A percentile compares a stretch with the other conserved stretches of the same genome.
phyloP scores from a whole-genome alignment of 2,888 invertebrate genomes.

The Heliothis peltigera region DNA sequence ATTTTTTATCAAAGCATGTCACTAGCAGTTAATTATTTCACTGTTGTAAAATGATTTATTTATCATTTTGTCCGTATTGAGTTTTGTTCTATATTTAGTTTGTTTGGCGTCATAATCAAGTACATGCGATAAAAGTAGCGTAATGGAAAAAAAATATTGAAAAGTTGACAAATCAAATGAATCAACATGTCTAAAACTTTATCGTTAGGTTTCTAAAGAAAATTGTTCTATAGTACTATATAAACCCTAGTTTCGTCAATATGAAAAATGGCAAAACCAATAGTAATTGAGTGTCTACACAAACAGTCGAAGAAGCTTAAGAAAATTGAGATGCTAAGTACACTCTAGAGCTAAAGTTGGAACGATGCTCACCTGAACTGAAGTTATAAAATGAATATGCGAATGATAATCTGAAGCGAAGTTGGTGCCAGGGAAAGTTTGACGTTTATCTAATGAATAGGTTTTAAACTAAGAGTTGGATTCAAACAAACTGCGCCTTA shows the following conservation, averaged over 20 bases:
- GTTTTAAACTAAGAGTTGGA: slow-evolving; percentile 30
- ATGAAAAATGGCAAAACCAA: background rate
- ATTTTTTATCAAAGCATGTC: background rate
- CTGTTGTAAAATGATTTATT: background rate
- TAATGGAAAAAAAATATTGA: too few species aligned
- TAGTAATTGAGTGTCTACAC: slow-evolving; percentile 2
- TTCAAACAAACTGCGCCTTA: slow-evolving; percentile 39
- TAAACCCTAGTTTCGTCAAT: background rate
- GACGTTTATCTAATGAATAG: slow-evolving; percentile 40
- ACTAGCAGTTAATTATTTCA: background rate
- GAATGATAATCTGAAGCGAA: slow-evolving; percentile 39
- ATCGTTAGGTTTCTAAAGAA: too few species aligned
- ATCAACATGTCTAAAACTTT: too few species aligned
- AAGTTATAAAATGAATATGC: slow-evolving; percentile 55
- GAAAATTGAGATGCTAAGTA: slow-evolving; percentile 34
- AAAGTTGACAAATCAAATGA: too few species aligned
- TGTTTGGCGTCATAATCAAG: background rate
- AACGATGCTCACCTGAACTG: slow-evolving; percentile 28
- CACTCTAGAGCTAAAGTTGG: slow-evolving; percentile 25
- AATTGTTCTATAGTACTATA: too few species aligned
- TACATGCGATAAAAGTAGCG: background rate
- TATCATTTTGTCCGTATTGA: background rate
- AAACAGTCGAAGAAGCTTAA: slow-evolving; percentile 19
- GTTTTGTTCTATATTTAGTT: background rate
- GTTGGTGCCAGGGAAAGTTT: slow-evolving; percentile 41